These are phyloP conservation scores for Machimus atricapillus DNA, from an alignment of 2,888 invertebrate genomes.

Conservation along the genomic window DNA sequence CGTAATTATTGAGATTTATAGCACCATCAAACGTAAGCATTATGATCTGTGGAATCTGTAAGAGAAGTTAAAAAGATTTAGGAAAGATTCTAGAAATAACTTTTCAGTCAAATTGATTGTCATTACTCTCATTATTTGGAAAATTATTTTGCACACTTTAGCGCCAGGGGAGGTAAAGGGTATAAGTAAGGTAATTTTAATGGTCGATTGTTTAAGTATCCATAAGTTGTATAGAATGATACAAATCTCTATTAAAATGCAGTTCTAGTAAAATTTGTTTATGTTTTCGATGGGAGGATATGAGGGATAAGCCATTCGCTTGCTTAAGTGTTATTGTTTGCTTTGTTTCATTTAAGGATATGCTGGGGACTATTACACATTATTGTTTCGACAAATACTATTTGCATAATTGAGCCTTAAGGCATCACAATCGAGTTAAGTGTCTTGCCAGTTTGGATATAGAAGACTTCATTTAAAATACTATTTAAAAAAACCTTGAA, in stretches of 20 bases:
- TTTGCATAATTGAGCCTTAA: too few species aligned
- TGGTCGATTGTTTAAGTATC: background rate
- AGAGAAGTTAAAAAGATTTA: slow-evolving; percentile 3
- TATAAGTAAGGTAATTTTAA: background rate
- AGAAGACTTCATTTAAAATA: too few species aligned
- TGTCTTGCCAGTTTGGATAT: too few species aligned
- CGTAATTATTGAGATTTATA: slow-evolving; percentile 89
- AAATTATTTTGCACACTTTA: background rate
- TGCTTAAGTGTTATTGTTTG: background rate
- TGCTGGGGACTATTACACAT: background rate
- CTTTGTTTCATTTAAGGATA: background rate
- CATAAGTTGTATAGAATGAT: background rate
- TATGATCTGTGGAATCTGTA: slow-evolving; percentile 91
- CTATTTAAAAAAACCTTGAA: too few species aligned
- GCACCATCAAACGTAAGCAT: slow-evolving; percentile 92
- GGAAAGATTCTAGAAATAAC: background rate
- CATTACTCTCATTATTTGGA: background rate
- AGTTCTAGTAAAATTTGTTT: background rate
- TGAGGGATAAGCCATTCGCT: background rate
- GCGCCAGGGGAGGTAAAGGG: background rate
- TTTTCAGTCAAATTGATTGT: slow-evolving; percentile 19
- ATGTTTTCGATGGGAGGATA: background rate
- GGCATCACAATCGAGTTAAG: too few species aligned
- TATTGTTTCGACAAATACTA: background rate
- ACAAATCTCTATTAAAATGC: background rate